Percentiles rank a stretch among this genome's conserved stretches.
These are phyloP conservation scores for Liparis tanakae DNA, from an alignment of 2,797 vertebrate genomes.

Conservation along the genomic window DNA sequence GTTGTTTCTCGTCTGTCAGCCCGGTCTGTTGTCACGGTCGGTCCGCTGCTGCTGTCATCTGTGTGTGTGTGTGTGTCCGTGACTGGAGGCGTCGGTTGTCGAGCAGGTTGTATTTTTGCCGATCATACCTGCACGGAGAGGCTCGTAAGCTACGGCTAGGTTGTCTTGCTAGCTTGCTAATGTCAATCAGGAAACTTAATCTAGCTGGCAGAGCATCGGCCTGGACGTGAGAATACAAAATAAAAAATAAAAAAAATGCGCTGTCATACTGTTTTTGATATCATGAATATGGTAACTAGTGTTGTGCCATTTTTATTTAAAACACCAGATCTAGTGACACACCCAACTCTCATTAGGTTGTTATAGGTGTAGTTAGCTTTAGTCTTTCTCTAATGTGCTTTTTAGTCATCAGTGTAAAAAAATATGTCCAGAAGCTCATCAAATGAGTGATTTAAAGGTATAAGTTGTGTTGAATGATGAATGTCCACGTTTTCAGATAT, in stretches of 20 bases:
- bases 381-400: background rate
- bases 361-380: slow-evolving; percentile 12
- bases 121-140: background rate
- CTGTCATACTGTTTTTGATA: slow-evolving; percentile 21
- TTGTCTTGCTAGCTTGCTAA: slow-evolving; percentile 63
- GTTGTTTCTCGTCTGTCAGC: slow-evolving; percentile 44
- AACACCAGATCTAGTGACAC: slow-evolving; percentile 7
- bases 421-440: background rate
- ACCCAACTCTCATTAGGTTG: background rate
- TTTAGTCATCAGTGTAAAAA: slow-evolving; percentile 6
- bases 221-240: slow-evolving; percentile 20
- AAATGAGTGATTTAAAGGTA: background rate
- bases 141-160: slow-evolving; percentile 49
- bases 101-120: background rate
- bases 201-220: slow-evolving; percentile 48
- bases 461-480: background rate
- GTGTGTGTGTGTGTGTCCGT: background rate
- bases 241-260: background rate
- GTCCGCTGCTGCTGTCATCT: background rate
- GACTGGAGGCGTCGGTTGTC: slow-evolving; percentile 2
- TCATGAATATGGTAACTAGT: background rate
- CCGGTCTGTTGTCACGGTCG: background rate
- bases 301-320: background rate
- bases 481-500: background rate
- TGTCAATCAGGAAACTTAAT: slow-evolving; percentile 70